Evolutionary conservation across 2,888 invertebrate species (phyloP), one percentile per base, ranked within the genome.

Genomic region (Chelonus formosanus): DNA sequence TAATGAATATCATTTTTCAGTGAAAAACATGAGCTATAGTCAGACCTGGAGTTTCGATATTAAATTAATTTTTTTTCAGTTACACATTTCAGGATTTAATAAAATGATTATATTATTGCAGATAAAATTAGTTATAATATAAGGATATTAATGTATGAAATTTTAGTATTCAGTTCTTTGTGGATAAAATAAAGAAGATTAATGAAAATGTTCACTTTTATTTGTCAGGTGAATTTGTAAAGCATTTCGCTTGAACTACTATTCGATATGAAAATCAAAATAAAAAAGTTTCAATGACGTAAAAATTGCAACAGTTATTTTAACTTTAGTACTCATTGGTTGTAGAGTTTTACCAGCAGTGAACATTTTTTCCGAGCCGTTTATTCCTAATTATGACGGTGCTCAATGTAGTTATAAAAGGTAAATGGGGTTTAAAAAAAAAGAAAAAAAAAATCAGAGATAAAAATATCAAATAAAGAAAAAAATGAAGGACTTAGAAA

Each of bases 371-470:
- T 59, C 50, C 36, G 34, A 59, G 10, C 59, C 48, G 34, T 59
- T 48, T 59, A 36, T 48, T 59, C 34, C 50, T 59, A 40, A 48
- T 59, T 48, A 56, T 56, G 56, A 56, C 56, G 56, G 44, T 40
- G 43, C 56, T 56, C 44, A 43, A 56, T 56, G 56, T 20, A n/a
- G 44, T 56, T 56, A 56, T 44, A 44, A n/a, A 6, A 36, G 8
- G 56, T 4, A 44, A 56, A 44, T 56, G 56, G 10, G 56, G 31
- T 56, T 56, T 31, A 44, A 56, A 56, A 56, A 40, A 54, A 36
- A 54, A 50, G 3, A 44, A 56, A 56, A 56, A 40, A 54, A 36
- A 54, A 50, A 20, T 31, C 43, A 34, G 43, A 56, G 44, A 44
- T 3, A 7, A 31, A 31, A 43, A 44, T 31, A 4, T 20, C 8